Percentiles rank a stretch among this genome's conserved stretches.
Evolutionary conservation across 2,888 invertebrate genomes (phyloP).

Genomic region (Trissolcus brochymenae): DNA sequence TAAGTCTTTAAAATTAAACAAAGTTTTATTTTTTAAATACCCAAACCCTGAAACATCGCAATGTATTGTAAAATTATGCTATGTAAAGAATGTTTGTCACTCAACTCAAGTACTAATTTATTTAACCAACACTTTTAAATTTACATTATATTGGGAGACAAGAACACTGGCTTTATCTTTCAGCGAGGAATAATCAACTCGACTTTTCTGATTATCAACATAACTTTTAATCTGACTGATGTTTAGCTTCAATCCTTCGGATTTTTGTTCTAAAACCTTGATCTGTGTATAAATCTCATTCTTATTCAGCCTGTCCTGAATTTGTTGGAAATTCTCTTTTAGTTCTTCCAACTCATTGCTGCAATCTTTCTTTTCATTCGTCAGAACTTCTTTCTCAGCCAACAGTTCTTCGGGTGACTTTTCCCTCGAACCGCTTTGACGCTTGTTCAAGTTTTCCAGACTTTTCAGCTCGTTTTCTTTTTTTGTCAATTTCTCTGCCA

Average conservation of each 20-base stretch:
- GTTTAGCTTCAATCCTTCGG: constrained; percentile 82
- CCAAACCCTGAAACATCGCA: too few species aligned
- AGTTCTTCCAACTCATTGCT: constrained; percentile 78
- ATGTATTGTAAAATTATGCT: too few species aligned
- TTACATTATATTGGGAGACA: constrained; percentile 79
- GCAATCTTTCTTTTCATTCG: constrained; percentile 77
- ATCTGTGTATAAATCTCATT: constrained; percentile 85
- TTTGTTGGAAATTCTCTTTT: constrained; percentile 77
- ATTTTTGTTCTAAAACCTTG: constrained; percentile 83
- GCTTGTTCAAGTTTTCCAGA: constrained; percentile 80
- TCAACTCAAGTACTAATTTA: neutral
- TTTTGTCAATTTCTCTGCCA: constrained; percentile 82
- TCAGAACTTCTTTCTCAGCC: constrained; percentile 77
- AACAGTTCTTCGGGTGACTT: constrained; percentile 79
- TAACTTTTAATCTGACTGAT: constrained; percentile 83
- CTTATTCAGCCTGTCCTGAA: constrained; percentile 80
- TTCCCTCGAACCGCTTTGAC: constrained; percentile 78
- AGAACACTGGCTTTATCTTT: constrained; percentile 80
- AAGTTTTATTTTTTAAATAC: too few species aligned
- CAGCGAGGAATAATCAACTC: constrained; percentile 82
- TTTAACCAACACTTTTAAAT: constrained; percentile 71
- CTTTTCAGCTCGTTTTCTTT: constrained; percentile 82
- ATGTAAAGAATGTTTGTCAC: too few species aligned
- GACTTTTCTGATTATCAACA: constrained; percentile 82
- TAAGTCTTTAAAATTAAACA: too few species aligned